Evolutionary conservation across 2,113 vertebrate genomes (phyloP).

Genomic region (Ia io): DNA sequence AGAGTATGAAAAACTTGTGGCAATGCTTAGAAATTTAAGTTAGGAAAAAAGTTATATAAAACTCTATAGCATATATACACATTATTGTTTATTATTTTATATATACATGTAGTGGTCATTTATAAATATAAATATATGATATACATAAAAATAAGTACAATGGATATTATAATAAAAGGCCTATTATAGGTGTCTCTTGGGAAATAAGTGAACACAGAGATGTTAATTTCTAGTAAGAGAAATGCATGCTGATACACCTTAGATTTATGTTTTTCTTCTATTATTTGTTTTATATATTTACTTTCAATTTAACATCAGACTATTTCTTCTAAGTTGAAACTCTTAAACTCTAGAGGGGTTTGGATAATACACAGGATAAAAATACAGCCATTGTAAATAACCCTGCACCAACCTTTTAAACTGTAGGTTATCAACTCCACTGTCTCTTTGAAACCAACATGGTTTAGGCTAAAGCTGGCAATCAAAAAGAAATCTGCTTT

Average conservation of each 20-base stretch:
- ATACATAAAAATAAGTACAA: background rate
- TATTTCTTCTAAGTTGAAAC: background rate
- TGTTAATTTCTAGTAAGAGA: background rate
- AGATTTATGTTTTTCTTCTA: background rate
- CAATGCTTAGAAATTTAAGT: background rate
- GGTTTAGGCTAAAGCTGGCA: constrained; percentile 3
- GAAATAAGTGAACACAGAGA: background rate
- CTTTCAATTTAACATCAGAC: background rate
- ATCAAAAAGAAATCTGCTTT: constrained; percentile 7
- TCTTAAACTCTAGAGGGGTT: background rate
- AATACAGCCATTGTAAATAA: background rate
- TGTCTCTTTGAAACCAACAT: background rate
- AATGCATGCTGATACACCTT: background rate
- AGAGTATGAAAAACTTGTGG: background rate
- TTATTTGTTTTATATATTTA: background rate
- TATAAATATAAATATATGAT: background rate
- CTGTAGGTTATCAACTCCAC: background rate
- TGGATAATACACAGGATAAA: background rate
- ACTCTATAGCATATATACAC: background rate
- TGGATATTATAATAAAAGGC: background rate
- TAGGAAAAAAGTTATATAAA: background rate
- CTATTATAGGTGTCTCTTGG: background rate
- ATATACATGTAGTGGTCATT: background rate
- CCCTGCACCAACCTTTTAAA: constrained; percentile 6
- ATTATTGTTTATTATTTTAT: background rate